Base-by-base conservation (phyloP, 37 sponge, comb jelly and placozoan species). In the Spongia lamella region DNA sequence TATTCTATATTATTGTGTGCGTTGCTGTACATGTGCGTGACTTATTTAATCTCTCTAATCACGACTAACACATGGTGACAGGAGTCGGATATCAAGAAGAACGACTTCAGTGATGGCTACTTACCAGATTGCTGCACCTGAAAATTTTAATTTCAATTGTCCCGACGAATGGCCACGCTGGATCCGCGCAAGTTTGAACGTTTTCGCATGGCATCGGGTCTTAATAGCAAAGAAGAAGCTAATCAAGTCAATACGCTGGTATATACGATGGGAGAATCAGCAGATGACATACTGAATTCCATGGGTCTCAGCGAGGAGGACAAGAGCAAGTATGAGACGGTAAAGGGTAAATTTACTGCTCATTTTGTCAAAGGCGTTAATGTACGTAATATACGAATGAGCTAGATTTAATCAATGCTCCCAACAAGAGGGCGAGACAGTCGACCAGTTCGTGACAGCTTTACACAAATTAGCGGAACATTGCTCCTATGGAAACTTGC, bases 401-500 rank as follows among this genome's bases (percentile, higher is more conserved):
- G 58, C 58, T 27, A 56, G 26, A 26, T 64, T 64, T 34, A 64
- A 64, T 27, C 11, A 64, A 34, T 21, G 66, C 21, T 22, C 21
- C 21, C 66, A 64, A 34, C 29, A 64, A 21, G 66, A 29, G 21
- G 66, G 66, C 25, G 66, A 64, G 31, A 22, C 66, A 30, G 30
- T 27, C 33, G 66, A 64, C 21, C 21, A 22, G 21, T 64, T 64
- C 31, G 37, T 64, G 25, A 64, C 30, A 21, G 66, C 24, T 35
- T 34, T 64, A 34, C 30, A 64, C 66, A 22, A 22, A 35, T 34
- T 64, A 27, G 66, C 66, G 31, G 66, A 64, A 27, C 66, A 64
- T 64, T 64, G 66, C 31, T 29, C 24, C 33, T 64, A 35, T 34
- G 30, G 66, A 27, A 27, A 64, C 31, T 4, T 64, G 31, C 66